phyloP scores from a whole-genome alignment of 2,113 vertebrate species.

The Oxyura jamaicensis region DNA sequence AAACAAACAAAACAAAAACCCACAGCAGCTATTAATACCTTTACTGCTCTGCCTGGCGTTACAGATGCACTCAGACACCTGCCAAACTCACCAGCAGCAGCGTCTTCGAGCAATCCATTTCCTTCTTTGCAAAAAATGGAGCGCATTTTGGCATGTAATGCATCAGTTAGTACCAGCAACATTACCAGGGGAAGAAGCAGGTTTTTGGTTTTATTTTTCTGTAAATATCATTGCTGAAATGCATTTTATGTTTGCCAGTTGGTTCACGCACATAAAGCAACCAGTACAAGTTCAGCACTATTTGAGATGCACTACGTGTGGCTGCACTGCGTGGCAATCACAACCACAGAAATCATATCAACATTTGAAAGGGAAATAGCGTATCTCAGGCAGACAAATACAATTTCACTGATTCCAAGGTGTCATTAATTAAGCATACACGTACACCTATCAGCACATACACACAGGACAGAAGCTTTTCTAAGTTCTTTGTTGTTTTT shows the following conservation, averaged over 20 bases:
- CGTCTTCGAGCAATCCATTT: neutral
- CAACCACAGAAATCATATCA: neutral
- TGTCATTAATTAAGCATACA: neutral
- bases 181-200: too few species aligned
- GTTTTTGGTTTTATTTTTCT: neutral
- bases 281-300: neutral
- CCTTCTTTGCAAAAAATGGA: neutral
- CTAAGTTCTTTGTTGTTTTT: neutral
- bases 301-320: neutral
- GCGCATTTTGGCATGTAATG: neutral
- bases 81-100: neutral
- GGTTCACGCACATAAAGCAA: neutral
- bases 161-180: fast-evolving
- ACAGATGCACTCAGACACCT: neutral
- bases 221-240: neutral
- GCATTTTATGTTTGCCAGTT: fast-evolving
- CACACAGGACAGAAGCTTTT: fast-evolving
- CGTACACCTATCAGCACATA: fast-evolving
- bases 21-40: neutral
- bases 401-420: neutral
- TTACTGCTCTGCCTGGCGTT: neutral
- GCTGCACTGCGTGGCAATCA: neutral
- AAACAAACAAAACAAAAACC: neutral
- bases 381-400: neutral
- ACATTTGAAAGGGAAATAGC: neutral